Base-by-base conservation (phyloP, 2,113 vertebrate species). In the Chunga burmeisteri region DNA sequence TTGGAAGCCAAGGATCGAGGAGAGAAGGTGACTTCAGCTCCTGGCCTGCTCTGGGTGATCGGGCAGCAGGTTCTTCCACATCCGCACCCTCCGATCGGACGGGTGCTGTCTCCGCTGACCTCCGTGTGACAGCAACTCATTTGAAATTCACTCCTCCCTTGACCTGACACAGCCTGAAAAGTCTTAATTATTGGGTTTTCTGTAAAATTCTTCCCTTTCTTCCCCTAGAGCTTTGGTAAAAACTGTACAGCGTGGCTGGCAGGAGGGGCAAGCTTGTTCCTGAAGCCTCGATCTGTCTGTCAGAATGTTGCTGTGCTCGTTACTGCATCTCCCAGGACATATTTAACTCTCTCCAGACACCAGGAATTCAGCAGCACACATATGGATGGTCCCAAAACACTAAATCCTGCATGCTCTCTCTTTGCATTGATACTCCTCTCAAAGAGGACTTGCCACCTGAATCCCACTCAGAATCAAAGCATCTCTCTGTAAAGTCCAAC, bases 111-210 rank as follows among this genome's bases (percentile, higher is more conserved):
- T 34, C 47, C 4, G 2, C 46, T 61, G 36, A 42, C 46, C 21
- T 10, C 15, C 2, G 2, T 0, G 2, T 1, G 11, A 29, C 0
- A 1, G 18, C 71, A 23, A 49, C 1, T 2, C 5, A 46, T 9
- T n/a, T 42, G 58, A 34, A 58, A 77, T 46, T 34, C 49, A 63
- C 14, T 16, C 77, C 47, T 81, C 14, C 30, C 49, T 40, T 62
- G 40, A 23, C n/a, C 40, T 7, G 9, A 42, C 9, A 5, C 7
- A 34, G 27, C 44, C 50, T 34, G 42, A 82, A 81, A 61, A 30
- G 30, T 13, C 40, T 68, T 42, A 49, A 3, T 34, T 49, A 32
- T 56, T 53, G 2, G 1, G 7, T 36, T 88, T 47, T 61, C 55
- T 18, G 20, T 15, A 44, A 47, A 59, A 56, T 19, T 40, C 30